These are phyloP conservation scores for Diarsia brunnea DNA, from an alignment of 2,888 invertebrate genomes.

Conservation along the genomic window DNA sequence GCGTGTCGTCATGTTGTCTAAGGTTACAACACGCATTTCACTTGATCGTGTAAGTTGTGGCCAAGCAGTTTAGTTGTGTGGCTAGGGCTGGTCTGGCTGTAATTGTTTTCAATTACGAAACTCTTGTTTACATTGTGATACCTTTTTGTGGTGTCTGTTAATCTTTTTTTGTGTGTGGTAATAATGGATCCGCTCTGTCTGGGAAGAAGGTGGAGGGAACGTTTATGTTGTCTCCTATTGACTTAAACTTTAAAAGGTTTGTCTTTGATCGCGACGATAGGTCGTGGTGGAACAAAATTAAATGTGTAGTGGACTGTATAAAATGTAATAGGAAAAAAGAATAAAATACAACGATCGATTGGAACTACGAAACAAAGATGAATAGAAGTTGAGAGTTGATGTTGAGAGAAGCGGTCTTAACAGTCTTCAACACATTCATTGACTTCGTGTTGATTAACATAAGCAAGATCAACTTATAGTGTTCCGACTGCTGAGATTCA, in stretches of 20 bases:
- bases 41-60: not conserved
- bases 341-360: too few relatives aligned
- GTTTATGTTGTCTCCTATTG: not conserved
- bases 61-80: not conserved
- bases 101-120: constrained; percentile 45
- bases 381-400: too few relatives aligned
- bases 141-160: constrained; percentile 22
- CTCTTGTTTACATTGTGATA: constrained; percentile 19
- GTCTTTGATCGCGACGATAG: too few relatives aligned
- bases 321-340: too few relatives aligned
- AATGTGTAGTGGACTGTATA: too few relatives aligned
- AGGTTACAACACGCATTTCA: not conserved
- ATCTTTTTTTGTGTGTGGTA: constrained; percentile 15
- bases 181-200: not conserved
- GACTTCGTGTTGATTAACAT: not conserved
- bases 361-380: too few relatives aligned
- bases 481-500: too few relatives aligned
- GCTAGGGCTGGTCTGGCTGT: constrained; percentile 35
- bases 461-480: too few relatives aligned
- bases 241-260: not conserved
- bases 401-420: too few relatives aligned
- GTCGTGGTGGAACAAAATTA: too few relatives aligned
- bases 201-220: too few relatives aligned
- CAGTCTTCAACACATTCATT: too few relatives aligned
- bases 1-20: not conserved